These are phyloP conservation scores for Fregetta grallaria DNA, from an alignment of 2,113 vertebrate genomes.

Conservation along the genomic window DNA sequence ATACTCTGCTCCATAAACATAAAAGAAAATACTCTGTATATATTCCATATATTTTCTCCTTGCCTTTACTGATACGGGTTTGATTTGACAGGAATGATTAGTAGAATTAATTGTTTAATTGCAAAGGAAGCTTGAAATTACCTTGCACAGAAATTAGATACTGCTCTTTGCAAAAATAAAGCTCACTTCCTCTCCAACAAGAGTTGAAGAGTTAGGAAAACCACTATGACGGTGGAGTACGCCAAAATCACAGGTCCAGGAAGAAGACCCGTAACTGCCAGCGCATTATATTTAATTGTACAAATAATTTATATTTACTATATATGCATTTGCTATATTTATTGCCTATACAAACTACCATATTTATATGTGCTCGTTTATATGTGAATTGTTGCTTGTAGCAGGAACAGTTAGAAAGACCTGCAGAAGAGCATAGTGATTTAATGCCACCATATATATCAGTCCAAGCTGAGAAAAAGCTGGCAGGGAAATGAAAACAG, in stretches of 20 bases:
- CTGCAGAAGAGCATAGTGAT: not conserved
- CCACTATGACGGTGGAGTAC: not conserved
- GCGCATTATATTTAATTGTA: not conserved
- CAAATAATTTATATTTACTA: not conserved
- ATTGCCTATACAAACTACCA: not conserved
- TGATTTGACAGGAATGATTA: not conserved
- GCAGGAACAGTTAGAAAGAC: not conserved
- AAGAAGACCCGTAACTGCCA: not conserved
- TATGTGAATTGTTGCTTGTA: not conserved
- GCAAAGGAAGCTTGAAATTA: not conserved
- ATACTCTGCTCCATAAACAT: not conserved
- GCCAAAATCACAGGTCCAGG: not conserved
- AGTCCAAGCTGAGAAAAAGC: not conserved
- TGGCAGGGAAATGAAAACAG: not conserved
- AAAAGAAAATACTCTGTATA: not conserved
- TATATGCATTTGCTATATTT: not conserved
- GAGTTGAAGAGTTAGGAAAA: not conserved
- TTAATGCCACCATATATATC: not conserved
- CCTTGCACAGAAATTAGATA: not conserved
- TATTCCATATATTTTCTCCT: not conserved
- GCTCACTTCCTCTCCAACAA: not conserved
- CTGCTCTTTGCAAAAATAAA: not conserved
- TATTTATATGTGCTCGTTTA: rapidly evolving
- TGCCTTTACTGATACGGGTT: not conserved
- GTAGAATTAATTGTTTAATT: not conserved